phyloP scores from a whole-genome alignment of 30 jellyfish, hydroid and myxozoan genomes.

The Cassiopea xamachana region DNA sequence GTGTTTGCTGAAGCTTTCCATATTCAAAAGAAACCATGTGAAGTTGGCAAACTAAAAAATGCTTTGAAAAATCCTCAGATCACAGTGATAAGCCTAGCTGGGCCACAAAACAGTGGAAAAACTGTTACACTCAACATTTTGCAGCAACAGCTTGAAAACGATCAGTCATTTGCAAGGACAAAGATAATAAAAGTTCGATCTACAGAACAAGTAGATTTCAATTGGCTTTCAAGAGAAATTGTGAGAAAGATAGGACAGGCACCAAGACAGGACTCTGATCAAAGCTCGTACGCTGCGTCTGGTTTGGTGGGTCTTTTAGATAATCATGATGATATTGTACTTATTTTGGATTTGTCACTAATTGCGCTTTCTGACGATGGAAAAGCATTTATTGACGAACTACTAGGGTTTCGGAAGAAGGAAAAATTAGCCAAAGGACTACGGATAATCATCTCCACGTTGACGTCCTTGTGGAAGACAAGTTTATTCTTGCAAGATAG shows the following conservation, averaged over 20 bases:
- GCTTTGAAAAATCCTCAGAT: conserved; percentile 20
- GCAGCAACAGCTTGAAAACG: conserved; percentile 13
- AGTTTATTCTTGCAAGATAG: conserved; percentile 21
- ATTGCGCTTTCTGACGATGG: conserved; percentile 23
- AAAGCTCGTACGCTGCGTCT: conserved; percentile 1
- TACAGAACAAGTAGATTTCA: not conserved
- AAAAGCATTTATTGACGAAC: not conserved
- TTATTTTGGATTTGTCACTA: conserved; percentile 44
- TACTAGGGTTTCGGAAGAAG: conserved; percentile 4
- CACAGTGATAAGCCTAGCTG: conserved; percentile 46
- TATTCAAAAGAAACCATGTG: not conserved
- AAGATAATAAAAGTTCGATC: conserved; percentile 19
- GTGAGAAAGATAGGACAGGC: conserved; percentile 20
- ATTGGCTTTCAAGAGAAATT: conserved; percentile 26
- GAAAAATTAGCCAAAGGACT: not conserved
- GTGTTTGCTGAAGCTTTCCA: not conserved
- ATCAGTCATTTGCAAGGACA: not conserved
- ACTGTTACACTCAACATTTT: conserved; percentile 28
- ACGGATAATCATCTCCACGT: not conserved
- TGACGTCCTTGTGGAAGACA: conserved; percentile 38
- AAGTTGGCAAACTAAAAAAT: not conserved
- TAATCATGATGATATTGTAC: conserved; percentile 16
- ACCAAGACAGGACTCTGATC: conserved; percentile 6
- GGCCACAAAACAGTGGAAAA: conserved; percentile 55
- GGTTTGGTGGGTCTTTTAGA: conserved; percentile 12